These are phyloP conservation scores for Drosophila colorata DNA, from an alignment of 2,888 invertebrate genomes.

Conservation along the genomic window DNA sequence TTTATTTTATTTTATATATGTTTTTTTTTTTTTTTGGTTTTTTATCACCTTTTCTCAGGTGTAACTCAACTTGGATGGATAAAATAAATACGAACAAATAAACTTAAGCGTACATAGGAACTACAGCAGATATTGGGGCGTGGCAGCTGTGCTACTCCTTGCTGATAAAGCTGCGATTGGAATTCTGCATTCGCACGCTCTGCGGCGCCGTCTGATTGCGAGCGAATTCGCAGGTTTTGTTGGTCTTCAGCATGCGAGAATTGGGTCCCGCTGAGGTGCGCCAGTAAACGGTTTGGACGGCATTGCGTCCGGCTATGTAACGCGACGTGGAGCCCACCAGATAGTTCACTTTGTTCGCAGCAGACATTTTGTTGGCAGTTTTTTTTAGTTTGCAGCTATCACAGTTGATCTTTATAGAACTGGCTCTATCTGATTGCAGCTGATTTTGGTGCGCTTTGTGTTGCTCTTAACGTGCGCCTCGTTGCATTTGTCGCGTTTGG, in stretches of 20 bases:
- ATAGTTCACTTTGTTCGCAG: conserved; percentile 85
- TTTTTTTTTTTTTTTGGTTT: too few relatives aligned
- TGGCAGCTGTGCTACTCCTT: conserved; percentile 24
- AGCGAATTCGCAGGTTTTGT: conserved; percentile 87
- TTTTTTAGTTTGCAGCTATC: too few relatives aligned
- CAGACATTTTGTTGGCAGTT: conserved; percentile 66
- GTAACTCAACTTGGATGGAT: too few relatives aligned
- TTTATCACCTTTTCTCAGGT: too few relatives aligned
- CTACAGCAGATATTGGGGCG: background rate
- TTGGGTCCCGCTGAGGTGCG: conserved; percentile 86
- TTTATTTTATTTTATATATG: too few relatives aligned
- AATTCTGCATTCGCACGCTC: conserved; percentile 84
- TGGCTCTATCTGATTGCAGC: conserved; percentile 24
- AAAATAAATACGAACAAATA: background rate
- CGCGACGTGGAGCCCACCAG: conserved; percentile 90
- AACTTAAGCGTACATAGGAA: background rate
- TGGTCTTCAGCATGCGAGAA: conserved; percentile 87
- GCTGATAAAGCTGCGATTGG: conserved; percentile 71
- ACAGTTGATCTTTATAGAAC: conserved; percentile 51
- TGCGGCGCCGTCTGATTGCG: conserved; percentile 85
- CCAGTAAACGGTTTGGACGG: conserved; percentile 92
- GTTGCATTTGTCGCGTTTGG: conserved; percentile 21
- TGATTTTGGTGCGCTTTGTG: too few relatives aligned
- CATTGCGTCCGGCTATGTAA: conserved; percentile 90
- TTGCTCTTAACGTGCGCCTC: background rate